Conservation (phyloP, 2,888 invertebrate species). For the Volucella inflata region DNA sequence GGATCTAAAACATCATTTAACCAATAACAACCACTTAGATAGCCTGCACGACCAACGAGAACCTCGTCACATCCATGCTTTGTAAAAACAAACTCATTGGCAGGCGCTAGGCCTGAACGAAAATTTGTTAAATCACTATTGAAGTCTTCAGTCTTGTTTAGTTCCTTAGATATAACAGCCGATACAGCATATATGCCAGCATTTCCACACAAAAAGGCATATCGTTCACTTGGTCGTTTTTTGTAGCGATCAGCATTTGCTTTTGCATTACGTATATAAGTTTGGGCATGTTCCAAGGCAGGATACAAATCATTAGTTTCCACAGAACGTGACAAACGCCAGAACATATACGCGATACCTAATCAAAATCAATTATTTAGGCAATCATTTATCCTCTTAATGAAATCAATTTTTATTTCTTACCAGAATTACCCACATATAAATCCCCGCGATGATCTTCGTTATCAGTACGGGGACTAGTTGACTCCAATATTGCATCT, state of each 20-base stretch:
- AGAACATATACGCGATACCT: conserved; percentile 91
- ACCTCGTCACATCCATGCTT: conserved; percentile 91
- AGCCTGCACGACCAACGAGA: conserved; percentile 93
- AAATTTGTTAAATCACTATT: conserved; percentile 82
- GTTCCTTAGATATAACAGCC: conserved; percentile 85
- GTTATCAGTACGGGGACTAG: conserved; percentile 79
- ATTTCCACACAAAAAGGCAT: conserved; percentile 91
- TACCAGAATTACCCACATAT: conserved; percentile 83
- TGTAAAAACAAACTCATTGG: conserved; percentile 85
- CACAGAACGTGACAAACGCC: conserved; percentile 87
- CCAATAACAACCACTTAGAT: conserved; percentile 91
- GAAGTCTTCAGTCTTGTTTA: conserved; percentile 84
- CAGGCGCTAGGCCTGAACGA: conserved; percentile 82
- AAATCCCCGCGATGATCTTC: conserved; percentile 82
- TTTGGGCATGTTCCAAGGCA: conserved; percentile 86
- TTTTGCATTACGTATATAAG: conserved; percentile 87
- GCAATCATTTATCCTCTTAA: not conserved
- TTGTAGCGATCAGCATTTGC: conserved; percentile 84
- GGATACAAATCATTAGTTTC: conserved; percentile 82
- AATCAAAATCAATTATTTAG: not conserved
- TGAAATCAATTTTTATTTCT: not conserved
- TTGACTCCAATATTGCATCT: conserved; percentile 82
- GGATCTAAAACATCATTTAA: conserved; percentile 84
- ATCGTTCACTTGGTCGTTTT: conserved; percentile 85
- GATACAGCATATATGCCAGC: conserved; percentile 91